Percentiles rank a stretch among this genome's conserved stretches.
These are phyloP conservation scores for Drosophila melanosoma DNA, from an alignment of 2,888 invertebrate species.

Conservation along the genomic window DNA sequence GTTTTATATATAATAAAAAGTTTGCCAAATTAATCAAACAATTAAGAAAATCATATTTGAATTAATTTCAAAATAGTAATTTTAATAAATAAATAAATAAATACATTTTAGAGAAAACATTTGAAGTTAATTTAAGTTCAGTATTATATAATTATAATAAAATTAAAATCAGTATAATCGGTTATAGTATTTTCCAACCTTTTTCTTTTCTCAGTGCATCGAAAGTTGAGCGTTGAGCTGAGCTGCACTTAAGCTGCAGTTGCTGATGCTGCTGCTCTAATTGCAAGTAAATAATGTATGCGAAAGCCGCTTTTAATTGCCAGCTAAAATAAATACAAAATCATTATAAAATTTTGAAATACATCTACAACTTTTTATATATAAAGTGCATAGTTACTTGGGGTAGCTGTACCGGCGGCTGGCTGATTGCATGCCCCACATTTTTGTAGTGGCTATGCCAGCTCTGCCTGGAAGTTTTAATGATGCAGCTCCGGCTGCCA, in stretches of 20 bases:
- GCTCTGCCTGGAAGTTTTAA: slow-evolving; percentile 63
- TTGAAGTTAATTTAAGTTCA: too few species aligned
- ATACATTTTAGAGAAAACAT: not conserved
- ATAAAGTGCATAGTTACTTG: not conserved
- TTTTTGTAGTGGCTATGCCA: slow-evolving; percentile 67
- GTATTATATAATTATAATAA: not conserved
- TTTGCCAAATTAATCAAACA: not conserved
- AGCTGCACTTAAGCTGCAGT: slow-evolving; percentile 34
- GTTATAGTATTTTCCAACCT: not conserved
- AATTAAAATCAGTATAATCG: not conserved
- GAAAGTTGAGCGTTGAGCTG: slow-evolving; percentile 20
- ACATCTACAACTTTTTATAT: slow-evolving; percentile 8
- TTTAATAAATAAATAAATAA: not conserved
- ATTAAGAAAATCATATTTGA: not conserved
- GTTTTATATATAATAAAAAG: not conserved
- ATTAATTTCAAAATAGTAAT: not conserved
- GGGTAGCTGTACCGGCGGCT: slow-evolving; percentile 2
- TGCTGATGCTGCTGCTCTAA: slow-evolving; percentile 61
- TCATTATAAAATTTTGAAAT: slow-evolving; percentile 67
- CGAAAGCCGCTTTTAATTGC: slow-evolving; percentile 72
- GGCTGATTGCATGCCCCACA: slow-evolving; percentile 57
- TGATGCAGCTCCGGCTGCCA: slow-evolving; percentile 62
- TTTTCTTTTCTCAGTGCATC: not conserved
- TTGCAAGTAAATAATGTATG: slow-evolving; percentile 79
- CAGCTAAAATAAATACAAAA: slow-evolving; percentile 77